Evolutionary conservation across 1,140 invertebrate genomes (phyloP).

Genomic region (Pseudobourletiella spinata): DNA sequence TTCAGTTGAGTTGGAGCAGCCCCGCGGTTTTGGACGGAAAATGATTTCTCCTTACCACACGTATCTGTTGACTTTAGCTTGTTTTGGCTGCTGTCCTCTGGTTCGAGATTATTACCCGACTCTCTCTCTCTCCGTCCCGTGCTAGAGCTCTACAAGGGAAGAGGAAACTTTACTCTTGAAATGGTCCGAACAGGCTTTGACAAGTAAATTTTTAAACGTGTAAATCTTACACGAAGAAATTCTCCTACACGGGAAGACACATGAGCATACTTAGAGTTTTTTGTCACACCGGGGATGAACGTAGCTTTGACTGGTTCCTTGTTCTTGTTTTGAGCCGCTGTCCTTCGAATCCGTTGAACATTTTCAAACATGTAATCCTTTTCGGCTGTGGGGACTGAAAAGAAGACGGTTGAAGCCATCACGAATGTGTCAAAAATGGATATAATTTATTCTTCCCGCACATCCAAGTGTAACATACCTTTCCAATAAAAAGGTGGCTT

Average conservation of each 20-base stretch:
- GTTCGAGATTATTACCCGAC: no score
- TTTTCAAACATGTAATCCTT: constrained; percentile 34
- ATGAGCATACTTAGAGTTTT: constrained; percentile 34
- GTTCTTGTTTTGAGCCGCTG: constrained; percentile 15
- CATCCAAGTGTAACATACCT: constrained; percentile 18
- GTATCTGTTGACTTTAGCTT: no score
- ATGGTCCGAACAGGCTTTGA: background rate
- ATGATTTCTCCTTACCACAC: no score
- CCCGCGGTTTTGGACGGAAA: no score
- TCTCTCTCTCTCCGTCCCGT: background rate
- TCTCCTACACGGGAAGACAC: constrained; percentile 26
- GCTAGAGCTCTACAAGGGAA: no score
- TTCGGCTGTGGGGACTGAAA: constrained; percentile 22
- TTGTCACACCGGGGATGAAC: constrained; percentile 34
- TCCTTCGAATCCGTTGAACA: constrained; percentile 16
- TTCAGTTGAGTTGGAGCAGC: background rate
- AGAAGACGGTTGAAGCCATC: no score
- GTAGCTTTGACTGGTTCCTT: constrained; percentile 27
- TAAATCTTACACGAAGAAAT: constrained; percentile 24
- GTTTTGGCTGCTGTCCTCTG: no score
- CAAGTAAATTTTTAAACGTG: background rate
- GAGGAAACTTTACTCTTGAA: background rate
- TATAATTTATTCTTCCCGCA: no score
- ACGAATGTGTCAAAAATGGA: no score
- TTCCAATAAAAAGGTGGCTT: constrained; percentile 29